Evolutionary conservation across 2,113 vertebrate species (phyloP).

Genomic region (Symphodus melops): DNA sequence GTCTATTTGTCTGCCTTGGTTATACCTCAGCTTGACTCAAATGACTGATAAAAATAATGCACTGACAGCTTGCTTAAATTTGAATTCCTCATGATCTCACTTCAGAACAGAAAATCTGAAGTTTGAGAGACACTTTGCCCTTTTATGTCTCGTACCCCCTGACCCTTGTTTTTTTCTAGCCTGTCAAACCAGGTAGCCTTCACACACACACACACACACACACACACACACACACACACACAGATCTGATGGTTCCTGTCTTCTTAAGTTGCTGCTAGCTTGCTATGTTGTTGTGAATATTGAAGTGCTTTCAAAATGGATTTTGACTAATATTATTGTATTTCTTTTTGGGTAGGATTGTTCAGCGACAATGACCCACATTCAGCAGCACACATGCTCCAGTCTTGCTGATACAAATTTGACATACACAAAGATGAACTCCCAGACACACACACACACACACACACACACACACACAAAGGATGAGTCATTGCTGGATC

Average conservation of each 20-base stretch:
- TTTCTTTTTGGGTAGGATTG: background rate
- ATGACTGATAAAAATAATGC: background rate
- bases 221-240: background rate
- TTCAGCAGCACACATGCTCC: conserved; percentile 43
- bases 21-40: background rate
- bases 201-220: too few species aligned
- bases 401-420: conserved; percentile 55
- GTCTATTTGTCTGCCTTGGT: background rate
- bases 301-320: background rate
- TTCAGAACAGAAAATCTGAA: background rate
- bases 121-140: conserved; percentile 2
- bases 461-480: conserved; percentile 1
- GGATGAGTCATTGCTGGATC: conserved; percentile 60
- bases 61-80: background rate
- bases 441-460: conserved; percentile 5
- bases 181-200: conserved; percentile 32
- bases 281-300: background rate
- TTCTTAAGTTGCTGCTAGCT: background rate
- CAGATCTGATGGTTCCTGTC: conserved; percentile 16
- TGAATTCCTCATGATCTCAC: background rate
- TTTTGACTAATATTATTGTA: background rate
- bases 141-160: conserved; percentile 10
- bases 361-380: conserved; percentile 51
- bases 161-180: conserved; percentile 41
- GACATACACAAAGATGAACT: conserved; percentile 52